A percentile compares a stretch with the other conserved stretches of the same genome.
phyloP scores from a whole-genome alignment of 2,113 vertebrate genomes.

The Tor tambroides region DNA sequence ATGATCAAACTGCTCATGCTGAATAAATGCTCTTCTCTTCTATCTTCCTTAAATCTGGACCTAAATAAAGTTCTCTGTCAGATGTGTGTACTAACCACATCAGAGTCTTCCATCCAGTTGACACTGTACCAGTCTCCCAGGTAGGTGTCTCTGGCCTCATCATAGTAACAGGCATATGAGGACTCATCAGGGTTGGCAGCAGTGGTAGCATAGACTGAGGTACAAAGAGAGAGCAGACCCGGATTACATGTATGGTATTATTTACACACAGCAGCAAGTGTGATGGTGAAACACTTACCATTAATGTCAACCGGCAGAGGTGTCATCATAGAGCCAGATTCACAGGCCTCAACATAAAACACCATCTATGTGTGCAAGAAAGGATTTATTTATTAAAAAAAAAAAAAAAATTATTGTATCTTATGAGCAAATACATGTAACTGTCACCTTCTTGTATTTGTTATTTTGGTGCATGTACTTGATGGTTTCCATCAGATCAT shows the following conservation, averaged over 20 bases:
- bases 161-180: slow-evolving; percentile 95
- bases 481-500: slow-evolving; percentile 86
- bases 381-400: not conserved
- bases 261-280: not conserved
- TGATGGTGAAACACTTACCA: slow-evolving; percentile 74
- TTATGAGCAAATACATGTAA: not conserved
- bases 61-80: not conserved
- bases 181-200: slow-evolving; percentile 89
- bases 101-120: slow-evolving; percentile 99
- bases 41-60: not conserved
- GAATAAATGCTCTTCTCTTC: not conserved
- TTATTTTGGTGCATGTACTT: slow-evolving; percentile 86
- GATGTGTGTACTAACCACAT: slow-evolving; percentile 76
- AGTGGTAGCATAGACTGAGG: slow-evolving; percentile 92
- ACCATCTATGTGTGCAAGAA: slow-evolving; percentile 83
- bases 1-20: not conserved
- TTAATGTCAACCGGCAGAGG: slow-evolving; percentile 84
- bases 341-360: slow-evolving; percentile 97
- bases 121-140: slow-evolving; percentile 98
- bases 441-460: slow-evolving; percentile 81
- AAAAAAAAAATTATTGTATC: not conserved
- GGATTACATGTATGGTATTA: not conserved
- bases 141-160: slow-evolving; percentile 86
- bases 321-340: slow-evolving; percentile 98
- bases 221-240: not conserved